Evolutionary conservation across 1,140 invertebrate genomes (phyloP).

Genomic region (Procambarus clarkii): DNA sequence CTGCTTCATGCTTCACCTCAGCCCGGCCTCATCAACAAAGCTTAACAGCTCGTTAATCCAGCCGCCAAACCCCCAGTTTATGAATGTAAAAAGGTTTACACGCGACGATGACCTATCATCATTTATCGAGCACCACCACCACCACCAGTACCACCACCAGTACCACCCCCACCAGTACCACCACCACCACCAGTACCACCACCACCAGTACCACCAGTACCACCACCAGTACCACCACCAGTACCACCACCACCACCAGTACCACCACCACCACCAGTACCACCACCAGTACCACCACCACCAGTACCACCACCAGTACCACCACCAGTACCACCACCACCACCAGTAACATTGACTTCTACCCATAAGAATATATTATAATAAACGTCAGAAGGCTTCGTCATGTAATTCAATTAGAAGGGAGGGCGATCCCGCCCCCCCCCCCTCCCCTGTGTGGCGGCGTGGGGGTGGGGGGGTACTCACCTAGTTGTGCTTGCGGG

Average conservation of each 20-base stretch:
- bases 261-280: not conserved
- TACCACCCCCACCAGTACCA: not conserved
- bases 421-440: not conserved
- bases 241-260: not conserved
- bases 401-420: constrained; percentile 2
- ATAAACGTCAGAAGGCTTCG: not conserved
- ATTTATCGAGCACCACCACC: not conserved
- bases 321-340: too few species aligned
- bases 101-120: too few species aligned
- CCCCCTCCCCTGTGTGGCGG: not conserved
- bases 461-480: too few species aligned
- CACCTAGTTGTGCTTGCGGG: too few species aligned
- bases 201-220: not conserved
- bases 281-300: too few species aligned
- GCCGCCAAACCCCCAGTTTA: too few species aligned
- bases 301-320: too few species aligned
- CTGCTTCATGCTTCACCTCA: too few species aligned
- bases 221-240: not conserved
- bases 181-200: not conserved
- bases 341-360: not conserved
- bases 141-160: not conserved
- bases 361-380: constrained; percentile 4
- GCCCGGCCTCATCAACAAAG: too few species aligned
- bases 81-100: too few species aligned
- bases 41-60: too few species aligned